Base-by-base conservation (phyloP, 2,113 vertebrate species). In the Phylloscopus whistleri region DNA sequence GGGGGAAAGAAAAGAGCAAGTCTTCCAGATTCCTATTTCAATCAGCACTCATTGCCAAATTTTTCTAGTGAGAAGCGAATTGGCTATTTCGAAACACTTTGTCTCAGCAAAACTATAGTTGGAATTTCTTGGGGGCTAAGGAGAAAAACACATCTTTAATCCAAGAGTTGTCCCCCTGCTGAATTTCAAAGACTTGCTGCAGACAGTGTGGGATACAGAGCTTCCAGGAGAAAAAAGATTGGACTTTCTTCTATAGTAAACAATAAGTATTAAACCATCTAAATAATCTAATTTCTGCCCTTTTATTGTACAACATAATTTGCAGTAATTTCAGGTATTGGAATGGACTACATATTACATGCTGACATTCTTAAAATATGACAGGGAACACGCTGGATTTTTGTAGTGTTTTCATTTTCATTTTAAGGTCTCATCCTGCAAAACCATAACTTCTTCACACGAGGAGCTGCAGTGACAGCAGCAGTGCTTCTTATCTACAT, bases 111-210 rank as follows among this genome's bases (percentile, higher is more conserved):
- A 95, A 93, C 79, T 90, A 11, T 9, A 90, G 85, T 37, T 86
- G 87, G 84, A 88, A 94, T 96, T 94, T 96, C 93, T 95, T 91
- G 90, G 85, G 91, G 88, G 82, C 88, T 94, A 84, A 90, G 86
- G 88, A 55, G 90, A 85, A 93, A 95, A 95, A 19, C 43, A 78
- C 48, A 64, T 86, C 63, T 90, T 94, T 95, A 96, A 93, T 91
- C 93, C 92, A 91, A 85, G 87, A 67, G 87, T 91, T 93, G 74
- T 86, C 82, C 80, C 79, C 46, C 48, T 87, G 88, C 79, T 96
- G 92, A 95, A 95, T 97, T 96, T 95, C 92, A 96, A 95, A 96
- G 93, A 56, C 75, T 93, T 91, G n/a, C 72, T 88, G 64, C 72
- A 94, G 90, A 92, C 48, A 67, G 18, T 60, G 66, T 53, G 52